These are phyloP conservation scores for Zhengitettix transpicula DNA, from an alignment of 2,888 invertebrate species.

Conservation along the genomic window DNA sequence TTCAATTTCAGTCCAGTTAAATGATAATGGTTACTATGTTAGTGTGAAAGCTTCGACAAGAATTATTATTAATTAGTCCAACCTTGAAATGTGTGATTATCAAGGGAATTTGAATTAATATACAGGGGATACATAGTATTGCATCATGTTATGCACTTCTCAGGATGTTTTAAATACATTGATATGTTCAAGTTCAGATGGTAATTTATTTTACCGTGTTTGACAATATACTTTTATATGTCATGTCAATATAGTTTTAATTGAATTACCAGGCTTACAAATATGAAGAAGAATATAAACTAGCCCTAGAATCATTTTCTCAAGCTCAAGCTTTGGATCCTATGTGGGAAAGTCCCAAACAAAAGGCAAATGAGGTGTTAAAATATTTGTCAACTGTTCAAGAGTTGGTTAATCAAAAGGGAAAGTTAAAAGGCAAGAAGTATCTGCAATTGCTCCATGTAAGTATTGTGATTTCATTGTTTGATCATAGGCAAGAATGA, in stretches of 20 bases:
- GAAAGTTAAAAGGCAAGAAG: conserved; percentile 57
- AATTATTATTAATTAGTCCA: too few relatives aligned
- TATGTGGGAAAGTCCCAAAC: conserved; percentile 49
- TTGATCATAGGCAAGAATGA: background rate
- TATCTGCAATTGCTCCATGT: conserved; percentile 50
- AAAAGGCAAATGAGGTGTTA: conserved; percentile 41
- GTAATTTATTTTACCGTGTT: background rate
- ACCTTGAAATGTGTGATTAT: too few relatives aligned
- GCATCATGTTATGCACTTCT: background rate
- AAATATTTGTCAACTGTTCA: conserved; percentile 47
- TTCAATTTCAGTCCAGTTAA: too few relatives aligned
- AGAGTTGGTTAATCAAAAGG: conserved; percentile 44
- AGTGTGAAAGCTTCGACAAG: too few relatives aligned
- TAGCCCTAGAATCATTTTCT: conserved; percentile 51
- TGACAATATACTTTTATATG: background rate
- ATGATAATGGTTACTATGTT: too few relatives aligned
- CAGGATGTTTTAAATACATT: background rate
- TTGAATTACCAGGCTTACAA: conserved; percentile 43
- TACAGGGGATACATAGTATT: too few relatives aligned
- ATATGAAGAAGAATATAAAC: conserved; percentile 59
- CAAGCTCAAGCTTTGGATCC: conserved; percentile 55
- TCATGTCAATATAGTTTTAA: background rate
- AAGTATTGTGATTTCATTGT: conserved; percentile 9
- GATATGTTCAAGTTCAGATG: background rate
- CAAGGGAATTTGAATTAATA: too few relatives aligned